These are phyloP conservation scores for Hucho hucho DNA, from an alignment of 2,113 vertebrate species.

Conservation along the genomic window DNA sequence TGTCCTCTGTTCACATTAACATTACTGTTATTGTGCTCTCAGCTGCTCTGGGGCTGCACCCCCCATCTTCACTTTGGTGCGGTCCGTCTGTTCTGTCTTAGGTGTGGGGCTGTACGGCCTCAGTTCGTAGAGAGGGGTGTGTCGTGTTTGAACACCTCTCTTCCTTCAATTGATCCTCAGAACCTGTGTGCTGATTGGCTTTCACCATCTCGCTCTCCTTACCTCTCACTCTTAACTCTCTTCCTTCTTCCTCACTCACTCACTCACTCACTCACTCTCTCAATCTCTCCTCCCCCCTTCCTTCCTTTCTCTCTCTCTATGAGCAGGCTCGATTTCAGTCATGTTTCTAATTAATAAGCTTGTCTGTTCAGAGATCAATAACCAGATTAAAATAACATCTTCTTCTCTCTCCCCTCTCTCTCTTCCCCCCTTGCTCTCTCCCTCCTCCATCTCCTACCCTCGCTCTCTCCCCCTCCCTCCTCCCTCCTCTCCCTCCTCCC, in stretches of 20 bases:
- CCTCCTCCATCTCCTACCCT: constrained; percentile 25
- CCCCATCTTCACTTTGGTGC: no score
- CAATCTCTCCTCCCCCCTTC: neutral
- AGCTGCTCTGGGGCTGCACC: no score
- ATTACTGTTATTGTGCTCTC: no score
- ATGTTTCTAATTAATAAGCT: neutral
- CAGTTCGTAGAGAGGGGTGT: no score
- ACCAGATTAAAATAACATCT: neutral
- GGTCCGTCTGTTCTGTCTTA: no score
- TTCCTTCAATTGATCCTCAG: neutral
- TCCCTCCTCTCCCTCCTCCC: constrained; percentile 20
- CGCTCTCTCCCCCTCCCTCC: no score
- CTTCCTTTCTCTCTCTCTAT: neutral
- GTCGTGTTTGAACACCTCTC: neutral
- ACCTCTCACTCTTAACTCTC: neutral
- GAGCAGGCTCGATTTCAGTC: neutral
- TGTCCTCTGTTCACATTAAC: neutral
- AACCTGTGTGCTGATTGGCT: neutral
- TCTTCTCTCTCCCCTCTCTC: neutral
- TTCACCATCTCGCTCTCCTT: neutral
- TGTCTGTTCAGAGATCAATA: neutral
- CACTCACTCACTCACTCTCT: neutral
- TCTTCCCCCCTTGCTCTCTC: neutral
- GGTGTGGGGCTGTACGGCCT: no score
- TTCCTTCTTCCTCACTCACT: neutral